phyloP scores from a whole-genome alignment of 2,888 invertebrate species.

The Ophion slaviceki region DNA sequence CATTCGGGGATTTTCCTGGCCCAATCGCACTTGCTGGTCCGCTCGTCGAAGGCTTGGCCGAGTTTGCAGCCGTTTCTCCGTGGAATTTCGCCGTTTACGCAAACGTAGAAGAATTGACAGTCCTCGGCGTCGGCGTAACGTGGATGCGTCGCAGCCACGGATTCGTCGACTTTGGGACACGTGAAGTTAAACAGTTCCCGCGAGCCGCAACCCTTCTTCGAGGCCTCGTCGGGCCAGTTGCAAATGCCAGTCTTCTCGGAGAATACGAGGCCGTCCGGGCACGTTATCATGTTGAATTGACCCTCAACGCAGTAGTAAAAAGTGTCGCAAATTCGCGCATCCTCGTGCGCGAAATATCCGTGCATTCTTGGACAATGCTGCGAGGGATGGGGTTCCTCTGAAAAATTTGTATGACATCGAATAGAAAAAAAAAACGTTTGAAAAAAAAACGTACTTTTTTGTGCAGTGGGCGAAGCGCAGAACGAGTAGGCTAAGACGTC shows the following conservation, averaged over 20 bases:
- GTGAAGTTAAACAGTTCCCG: constrained; percentile 93
- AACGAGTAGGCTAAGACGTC: no score
- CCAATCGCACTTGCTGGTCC: constrained; percentile 92
- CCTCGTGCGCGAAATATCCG: constrained; percentile 94
- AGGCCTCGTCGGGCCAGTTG: constrained; percentile 96
- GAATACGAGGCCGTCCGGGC: constrained; percentile 94
- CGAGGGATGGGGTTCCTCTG: constrained; percentile 87
- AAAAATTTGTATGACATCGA: neutral
- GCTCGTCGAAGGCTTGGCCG: constrained; percentile 95
- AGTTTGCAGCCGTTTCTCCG: constrained; percentile 94
- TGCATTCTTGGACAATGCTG: constrained; percentile 92
- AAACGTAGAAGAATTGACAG: constrained; percentile 96
- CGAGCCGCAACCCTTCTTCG: constrained; percentile 93
- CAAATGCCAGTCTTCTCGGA: constrained; percentile 95
- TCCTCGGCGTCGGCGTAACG: constrained; percentile 94
- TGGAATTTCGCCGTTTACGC: constrained; percentile 94
- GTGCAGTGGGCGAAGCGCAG: no score
- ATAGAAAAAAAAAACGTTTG: constrained; percentile 21
- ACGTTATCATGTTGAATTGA: constrained; percentile 94
- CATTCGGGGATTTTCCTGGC: constrained; percentile 95
- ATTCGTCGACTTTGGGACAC: constrained; percentile 91
- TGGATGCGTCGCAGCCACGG: constrained; percentile 91
- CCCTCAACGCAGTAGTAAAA: constrained; percentile 96
- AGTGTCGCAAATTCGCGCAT: constrained; percentile 91
- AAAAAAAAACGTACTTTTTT: neutral